Evolutionary conservation across 2,888 invertebrate genomes (phyloP).

Genomic region (Drosophila glabriapex): DNA sequence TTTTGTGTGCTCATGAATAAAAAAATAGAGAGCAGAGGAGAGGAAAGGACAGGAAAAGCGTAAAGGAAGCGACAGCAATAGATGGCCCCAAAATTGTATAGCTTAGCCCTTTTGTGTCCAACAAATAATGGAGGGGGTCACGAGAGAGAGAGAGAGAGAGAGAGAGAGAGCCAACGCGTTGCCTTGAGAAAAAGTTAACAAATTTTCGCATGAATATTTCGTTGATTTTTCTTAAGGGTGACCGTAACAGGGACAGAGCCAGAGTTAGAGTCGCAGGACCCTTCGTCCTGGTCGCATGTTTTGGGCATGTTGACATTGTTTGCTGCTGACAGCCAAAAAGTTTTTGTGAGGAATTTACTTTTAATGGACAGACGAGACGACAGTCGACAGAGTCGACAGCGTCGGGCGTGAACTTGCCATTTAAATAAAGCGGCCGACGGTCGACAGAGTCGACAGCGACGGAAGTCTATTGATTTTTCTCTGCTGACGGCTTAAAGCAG

Average conservation of each 20-base stretch:
- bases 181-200: slow-evolving; percentile 74
- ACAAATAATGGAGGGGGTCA: not conserved
- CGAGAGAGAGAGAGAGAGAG: not conserved
- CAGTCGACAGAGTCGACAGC: slow-evolving; percentile 10
- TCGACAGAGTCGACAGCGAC: slow-evolving; percentile 34
- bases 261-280: not conserved
- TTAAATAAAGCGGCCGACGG: slow-evolving; percentile 74
- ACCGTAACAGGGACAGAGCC: slow-evolving; percentile 42
- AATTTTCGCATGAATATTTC: slow-evolving; percentile 83
- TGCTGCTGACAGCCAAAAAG: slow-evolving; percentile 75
- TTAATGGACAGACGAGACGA: slow-evolving; percentile 78
- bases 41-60: slow-evolving; percentile 29
- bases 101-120: slow-evolving; percentile 73
- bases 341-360: slow-evolving; percentile 79
- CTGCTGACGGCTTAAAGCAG: slow-evolving; percentile 55
- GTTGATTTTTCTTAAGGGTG: slow-evolving; percentile 73
- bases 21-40: slow-evolving; percentile 36
- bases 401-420: slow-evolving; percentile 79
- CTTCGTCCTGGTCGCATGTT: slow-evolving; percentile 55
- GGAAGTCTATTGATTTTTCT: slow-evolving; percentile 78
- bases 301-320: slow-evolving; percentile 77
- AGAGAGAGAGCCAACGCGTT: slow-evolving; percentile 1
- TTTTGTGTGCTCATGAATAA: slow-evolving; percentile 82
- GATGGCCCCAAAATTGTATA: slow-evolving; percentile 80
- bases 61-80: slow-evolving; percentile 62